phyloP scores from a whole-genome alignment of 2,888 invertebrate genomes.

The Steinernema carpocapsae region DNA sequence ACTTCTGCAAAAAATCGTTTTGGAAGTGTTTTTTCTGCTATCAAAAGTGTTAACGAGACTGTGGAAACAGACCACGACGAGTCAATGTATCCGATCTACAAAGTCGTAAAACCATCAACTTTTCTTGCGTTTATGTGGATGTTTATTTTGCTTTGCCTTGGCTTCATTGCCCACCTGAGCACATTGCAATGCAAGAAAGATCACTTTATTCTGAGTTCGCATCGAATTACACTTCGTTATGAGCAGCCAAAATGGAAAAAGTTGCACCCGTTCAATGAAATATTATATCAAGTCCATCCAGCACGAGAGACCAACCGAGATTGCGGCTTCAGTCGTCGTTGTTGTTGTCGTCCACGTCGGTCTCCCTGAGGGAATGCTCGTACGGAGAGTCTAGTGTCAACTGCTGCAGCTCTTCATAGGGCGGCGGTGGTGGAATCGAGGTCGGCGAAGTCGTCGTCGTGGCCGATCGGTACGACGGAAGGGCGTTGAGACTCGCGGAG shows the following conservation, averaged over 20 bases:
- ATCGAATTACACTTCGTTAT: neutral
- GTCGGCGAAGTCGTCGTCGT: slow-evolving; percentile 28
- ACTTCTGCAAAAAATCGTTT: too few relatives aligned
- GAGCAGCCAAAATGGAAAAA: slow-evolving; percentile 23
- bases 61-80: too few relatives aligned
- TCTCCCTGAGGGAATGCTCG: slow-evolving; percentile 21
- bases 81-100: too few relatives aligned
- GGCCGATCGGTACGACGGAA: slow-evolving; percentile 45
- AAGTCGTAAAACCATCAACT: too few relatives aligned
- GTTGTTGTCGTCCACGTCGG: slow-evolving; percentile 34
- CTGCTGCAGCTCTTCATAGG: slow-evolving; percentile 44
- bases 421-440: slow-evolving; percentile 40
- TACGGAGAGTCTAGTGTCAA: slow-evolving; percentile 36
- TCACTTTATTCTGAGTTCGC: too few relatives aligned
- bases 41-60: too few relatives aligned
- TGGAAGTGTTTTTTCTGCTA: too few relatives aligned
- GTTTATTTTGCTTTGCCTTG: too few relatives aligned
- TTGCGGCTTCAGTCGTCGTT: slow-evolving; percentile 19
- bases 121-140: too few relatives aligned
- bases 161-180: too few relatives aligned
- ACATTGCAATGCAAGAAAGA: too few relatives aligned
- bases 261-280: slow-evolving; percentile 19
- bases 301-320: neutral
- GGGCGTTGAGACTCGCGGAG: slow-evolving; percentile 35
- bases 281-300: neutral